Conservation (phyloP, 2,888 invertebrate species). For the Euphydryas editha region DNA sequence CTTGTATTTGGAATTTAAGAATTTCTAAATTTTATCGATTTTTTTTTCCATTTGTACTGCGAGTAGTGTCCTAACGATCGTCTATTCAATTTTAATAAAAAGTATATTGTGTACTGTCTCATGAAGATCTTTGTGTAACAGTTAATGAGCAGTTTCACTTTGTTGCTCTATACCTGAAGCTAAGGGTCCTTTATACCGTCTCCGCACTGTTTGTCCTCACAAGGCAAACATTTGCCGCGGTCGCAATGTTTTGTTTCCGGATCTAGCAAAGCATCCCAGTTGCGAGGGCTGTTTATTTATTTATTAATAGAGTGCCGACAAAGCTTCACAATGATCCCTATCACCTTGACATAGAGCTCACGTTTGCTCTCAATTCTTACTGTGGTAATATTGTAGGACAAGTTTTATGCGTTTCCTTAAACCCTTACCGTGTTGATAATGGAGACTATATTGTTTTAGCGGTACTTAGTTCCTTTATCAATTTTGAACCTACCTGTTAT, state of each 20-base stretch:
- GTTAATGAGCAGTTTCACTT: conserved; percentile 35
- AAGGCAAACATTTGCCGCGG: conserved; percentile 40
- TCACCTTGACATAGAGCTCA: neutral
- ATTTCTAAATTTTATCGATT: no score
- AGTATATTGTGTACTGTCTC: conserved; percentile 17
- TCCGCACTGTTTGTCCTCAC: conserved; percentile 27
- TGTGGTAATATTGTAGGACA: neutral
- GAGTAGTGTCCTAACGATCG: neutral
- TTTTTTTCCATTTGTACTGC: no score
- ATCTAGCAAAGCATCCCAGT: conserved; percentile 25
- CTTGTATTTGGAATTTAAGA: neutral
- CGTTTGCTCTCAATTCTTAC: neutral
- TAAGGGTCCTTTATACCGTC: conserved; percentile 26
- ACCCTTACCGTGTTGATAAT: neutral
- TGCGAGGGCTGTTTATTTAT: conserved; percentile 26
- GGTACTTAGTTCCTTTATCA: neutral
- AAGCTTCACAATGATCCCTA: neutral
- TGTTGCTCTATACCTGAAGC: conserved; percentile 22
- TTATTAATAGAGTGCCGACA: conserved; percentile 18
- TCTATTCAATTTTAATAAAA: neutral
- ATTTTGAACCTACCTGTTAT: neutral
- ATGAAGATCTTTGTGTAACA: conserved; percentile 18
- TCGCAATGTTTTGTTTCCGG: conserved; percentile 34
- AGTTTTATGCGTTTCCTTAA: neutral
- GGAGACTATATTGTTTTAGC: neutral